Conservation (phyloP, 1,140 invertebrate genomes). For the Campoletis sonorensis region DNA sequence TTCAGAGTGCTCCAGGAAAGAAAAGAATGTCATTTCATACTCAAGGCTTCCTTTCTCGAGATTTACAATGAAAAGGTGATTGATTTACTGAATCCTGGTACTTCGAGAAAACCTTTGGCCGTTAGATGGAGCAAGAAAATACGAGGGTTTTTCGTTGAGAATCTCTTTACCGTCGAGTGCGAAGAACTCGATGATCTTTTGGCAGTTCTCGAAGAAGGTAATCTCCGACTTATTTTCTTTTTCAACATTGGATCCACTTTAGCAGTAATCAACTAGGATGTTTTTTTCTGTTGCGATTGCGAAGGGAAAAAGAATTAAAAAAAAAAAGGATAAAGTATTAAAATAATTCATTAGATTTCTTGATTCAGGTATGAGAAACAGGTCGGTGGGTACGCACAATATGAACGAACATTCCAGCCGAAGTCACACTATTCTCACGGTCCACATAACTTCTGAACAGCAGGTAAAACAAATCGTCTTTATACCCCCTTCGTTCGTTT, state of each 20-base stretch:
- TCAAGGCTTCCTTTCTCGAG: slow-evolving; percentile 96
- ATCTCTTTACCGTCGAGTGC: slow-evolving; percentile 95
- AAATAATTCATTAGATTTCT: slow-evolving; percentile 2
- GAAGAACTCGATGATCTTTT: slow-evolving; percentile 95
- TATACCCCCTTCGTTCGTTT: slow-evolving; percentile 57
- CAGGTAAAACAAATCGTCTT: slow-evolving; percentile 75
- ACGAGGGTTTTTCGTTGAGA: slow-evolving; percentile 96
- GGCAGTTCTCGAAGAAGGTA: slow-evolving; percentile 96
- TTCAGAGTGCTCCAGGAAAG: slow-evolving; percentile 88
- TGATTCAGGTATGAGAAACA: slow-evolving; percentile 84
- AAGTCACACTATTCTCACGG: slow-evolving; percentile 95
- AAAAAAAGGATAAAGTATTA: not conserved
- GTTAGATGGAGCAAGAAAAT: slow-evolving; percentile 95
- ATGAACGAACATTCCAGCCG: slow-evolving; percentile 98
- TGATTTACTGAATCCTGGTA: slow-evolving; percentile 94
- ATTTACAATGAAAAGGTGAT: slow-evolving; percentile 98
- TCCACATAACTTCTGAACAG: slow-evolving; percentile 89
- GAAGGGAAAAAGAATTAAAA: too few species aligned
- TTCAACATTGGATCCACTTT: not conserved
- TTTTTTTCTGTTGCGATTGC: too few species aligned
- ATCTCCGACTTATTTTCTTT: slow-evolving; percentile 14
- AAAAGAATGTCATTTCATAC: slow-evolving; percentile 87
- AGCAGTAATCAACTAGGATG: too few species aligned
- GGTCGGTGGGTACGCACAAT: slow-evolving; percentile 91
- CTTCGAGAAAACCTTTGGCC: slow-evolving; percentile 86